Conservation (phyloP, 2,113 vertebrate species). For the Strix uralensis region DNA sequence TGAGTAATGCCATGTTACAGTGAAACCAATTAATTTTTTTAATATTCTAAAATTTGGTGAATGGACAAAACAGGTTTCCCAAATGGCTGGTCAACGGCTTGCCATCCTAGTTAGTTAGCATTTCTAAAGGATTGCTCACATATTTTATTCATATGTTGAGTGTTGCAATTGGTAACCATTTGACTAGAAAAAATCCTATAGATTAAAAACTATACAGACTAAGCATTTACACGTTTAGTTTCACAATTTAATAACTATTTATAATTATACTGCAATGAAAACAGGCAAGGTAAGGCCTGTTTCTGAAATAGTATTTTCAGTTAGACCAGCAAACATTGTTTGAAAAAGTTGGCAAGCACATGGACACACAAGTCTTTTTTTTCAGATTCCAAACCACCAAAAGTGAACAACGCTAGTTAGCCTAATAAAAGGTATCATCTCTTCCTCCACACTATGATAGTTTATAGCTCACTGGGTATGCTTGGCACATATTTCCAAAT, state of each 20-base stretch:
- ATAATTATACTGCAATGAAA: neutral
- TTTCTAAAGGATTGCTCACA: neutral
- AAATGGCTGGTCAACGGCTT: neutral
- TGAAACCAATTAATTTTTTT: neutral
- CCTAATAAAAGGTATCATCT: neutral
- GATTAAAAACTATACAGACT: accelerated
- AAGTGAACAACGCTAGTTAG: neutral
- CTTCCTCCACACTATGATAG: neutral
- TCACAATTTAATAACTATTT: neutral
- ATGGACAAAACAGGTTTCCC: neutral
- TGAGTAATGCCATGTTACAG: neutral
- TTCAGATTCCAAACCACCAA: neutral
- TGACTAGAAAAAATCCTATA: neutral
- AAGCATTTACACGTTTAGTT: neutral
- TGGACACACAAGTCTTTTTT: neutral
- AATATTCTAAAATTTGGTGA: constrained; percentile 2
- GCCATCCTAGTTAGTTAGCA: neutral
- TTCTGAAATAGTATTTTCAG: neutral
- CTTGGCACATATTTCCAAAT: neutral
- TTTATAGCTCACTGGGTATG: neutral
- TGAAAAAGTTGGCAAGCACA: neutral
- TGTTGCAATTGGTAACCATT: neutral
- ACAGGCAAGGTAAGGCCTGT: neutral
- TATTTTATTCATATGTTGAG: neutral
- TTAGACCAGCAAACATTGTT: neutral